Percentiles rank a stretch among this genome's conserved stretches.
phyloP scores from a whole-genome alignment of 2,113 vertebrate species.

The Proterorhinus semilunaris region DNA sequence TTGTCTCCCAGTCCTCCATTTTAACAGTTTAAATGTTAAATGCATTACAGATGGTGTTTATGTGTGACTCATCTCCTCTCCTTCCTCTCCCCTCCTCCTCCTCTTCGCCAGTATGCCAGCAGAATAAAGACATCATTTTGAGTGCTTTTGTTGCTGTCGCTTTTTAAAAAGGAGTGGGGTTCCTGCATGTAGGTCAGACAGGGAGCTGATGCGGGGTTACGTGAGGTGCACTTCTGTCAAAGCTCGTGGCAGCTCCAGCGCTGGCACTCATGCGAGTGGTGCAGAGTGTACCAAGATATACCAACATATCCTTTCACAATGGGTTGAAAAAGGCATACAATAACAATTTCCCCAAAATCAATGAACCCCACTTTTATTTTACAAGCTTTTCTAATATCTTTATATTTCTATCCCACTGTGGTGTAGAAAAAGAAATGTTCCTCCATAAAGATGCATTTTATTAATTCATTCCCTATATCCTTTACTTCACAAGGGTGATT shows the following conservation, averaged over 20 bases:
- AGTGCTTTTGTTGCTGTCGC: conserved; percentile 19
- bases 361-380: too few species aligned
- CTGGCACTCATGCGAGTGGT: neutral
- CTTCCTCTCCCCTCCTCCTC: conserved; percentile 2
- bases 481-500: too few species aligned
- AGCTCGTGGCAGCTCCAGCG: neutral
- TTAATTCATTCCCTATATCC: too few species aligned
- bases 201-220: neutral
- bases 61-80: conserved; percentile 27
- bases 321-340: too few species aligned
- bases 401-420: too few species aligned
- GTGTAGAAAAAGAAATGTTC: too few species aligned
- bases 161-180: conserved; percentile 12
- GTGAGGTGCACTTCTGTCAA: neutral
- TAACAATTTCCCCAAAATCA: too few species aligned
- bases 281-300: neutral
- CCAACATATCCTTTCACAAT: too few species aligned
- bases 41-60: conserved; percentile 42
- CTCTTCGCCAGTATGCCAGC: conserved; percentile 9
- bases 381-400: too few species aligned
- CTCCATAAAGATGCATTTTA: too few species aligned
- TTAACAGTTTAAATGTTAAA: conserved; percentile 38
- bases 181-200: conserved; percentile 15
- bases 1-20: conserved; percentile 18
- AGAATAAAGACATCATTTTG: neutral